phyloP scores from a whole-genome alignment of 2,113 vertebrate genomes.

The Onychostoma macrolepis region DNA sequence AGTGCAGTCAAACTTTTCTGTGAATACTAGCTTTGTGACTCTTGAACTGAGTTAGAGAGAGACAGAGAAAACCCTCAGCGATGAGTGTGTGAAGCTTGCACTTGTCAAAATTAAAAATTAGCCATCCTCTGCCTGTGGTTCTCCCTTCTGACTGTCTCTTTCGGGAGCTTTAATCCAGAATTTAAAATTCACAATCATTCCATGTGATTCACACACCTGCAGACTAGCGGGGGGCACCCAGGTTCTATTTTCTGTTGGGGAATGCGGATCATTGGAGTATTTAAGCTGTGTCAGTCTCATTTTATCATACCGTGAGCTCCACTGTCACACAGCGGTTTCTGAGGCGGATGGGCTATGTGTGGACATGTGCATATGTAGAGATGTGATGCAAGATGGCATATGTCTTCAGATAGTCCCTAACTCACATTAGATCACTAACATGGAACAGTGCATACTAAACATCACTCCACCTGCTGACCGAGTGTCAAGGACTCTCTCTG shows the following conservation, averaged over 20 bases:
- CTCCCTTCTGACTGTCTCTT: constrained; percentile 65
- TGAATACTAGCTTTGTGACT: neutral
- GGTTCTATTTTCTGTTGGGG: neutral
- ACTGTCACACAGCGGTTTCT: constrained; percentile 1
- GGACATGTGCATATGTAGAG: constrained; percentile 3
- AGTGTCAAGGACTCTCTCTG: neutral
- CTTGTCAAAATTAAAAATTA: constrained; percentile 69
- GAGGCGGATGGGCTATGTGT: neutral
- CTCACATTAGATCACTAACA: constrained; percentile 27
- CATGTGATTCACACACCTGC: constrained; percentile 69
- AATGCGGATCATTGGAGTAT: constrained; percentile 17
- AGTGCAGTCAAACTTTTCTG: neutral
- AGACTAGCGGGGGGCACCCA: neutral
- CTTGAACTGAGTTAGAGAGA: neutral
- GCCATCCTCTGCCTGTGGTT: constrained; percentile 65
- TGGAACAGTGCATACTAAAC: constrained; percentile 23
- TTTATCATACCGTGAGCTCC: constrained; percentile 4
- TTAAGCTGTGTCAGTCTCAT: constrained; percentile 15
- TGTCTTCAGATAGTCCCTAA: constrained; percentile 16
- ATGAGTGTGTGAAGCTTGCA: constrained; percentile 6
- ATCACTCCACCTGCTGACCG: constrained; percentile 19
- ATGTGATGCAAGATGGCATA: constrained; percentile 39
- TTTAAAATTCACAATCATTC: constrained; percentile 78
- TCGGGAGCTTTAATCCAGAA: constrained; percentile 70
- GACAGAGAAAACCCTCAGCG: neutral